Percentiles rank a stretch among this genome's conserved stretches.
These are phyloP conservation scores for Himantopus leucocephalus DNA, from an alignment of 2,113 vertebrate genomes.

Conservation along the genomic window DNA sequence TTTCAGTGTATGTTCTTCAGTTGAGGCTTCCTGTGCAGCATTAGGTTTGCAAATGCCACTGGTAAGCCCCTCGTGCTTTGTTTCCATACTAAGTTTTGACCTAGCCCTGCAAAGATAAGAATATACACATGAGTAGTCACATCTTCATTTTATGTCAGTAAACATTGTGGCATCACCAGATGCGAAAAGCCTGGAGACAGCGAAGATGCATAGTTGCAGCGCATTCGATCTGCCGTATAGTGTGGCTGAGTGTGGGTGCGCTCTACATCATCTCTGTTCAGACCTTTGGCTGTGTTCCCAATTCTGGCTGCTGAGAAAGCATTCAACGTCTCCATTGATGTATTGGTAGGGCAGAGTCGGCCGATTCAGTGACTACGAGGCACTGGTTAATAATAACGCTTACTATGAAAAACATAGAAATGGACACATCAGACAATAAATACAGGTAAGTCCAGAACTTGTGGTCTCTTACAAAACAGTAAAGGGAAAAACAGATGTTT, in stretches of 20 bases:
- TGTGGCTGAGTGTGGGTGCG: background rate
- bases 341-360: background rate
- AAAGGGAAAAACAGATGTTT: background rate
- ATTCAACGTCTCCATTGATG: background rate
- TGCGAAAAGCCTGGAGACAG: background rate
- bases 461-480: background rate
- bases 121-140: background rate
- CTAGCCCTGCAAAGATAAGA: background rate
- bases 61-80: background rate
- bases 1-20: background rate
- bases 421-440: background rate
- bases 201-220: background rate
- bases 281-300: background rate
- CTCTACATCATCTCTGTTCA: background rate
- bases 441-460: background rate
- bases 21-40: background rate
- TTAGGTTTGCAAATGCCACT: background rate
- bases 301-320: background rate
- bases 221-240: accelerated
- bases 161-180: background rate
- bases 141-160: background rate
- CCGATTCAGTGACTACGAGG: background rate
- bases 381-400: background rate
- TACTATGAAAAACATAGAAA: background rate
- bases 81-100: background rate